Percentiles rank a stretch among this genome's conserved stretches.
Evolutionary conservation across 2,797 vertebrate species (phyloP).

Genomic region (Hippopotamyrus pictus): DNA sequence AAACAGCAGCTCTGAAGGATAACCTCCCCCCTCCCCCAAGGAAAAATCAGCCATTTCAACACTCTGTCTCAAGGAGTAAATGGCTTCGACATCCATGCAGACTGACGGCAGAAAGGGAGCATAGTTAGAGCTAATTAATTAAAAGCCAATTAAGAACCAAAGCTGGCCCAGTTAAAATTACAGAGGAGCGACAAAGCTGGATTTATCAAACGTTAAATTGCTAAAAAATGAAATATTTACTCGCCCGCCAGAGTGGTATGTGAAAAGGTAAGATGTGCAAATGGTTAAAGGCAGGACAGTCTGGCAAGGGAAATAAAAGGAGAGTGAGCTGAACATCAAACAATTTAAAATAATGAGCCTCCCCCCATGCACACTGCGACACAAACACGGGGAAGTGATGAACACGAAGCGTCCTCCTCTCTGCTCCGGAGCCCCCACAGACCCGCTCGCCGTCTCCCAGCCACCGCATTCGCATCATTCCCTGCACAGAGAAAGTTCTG

Average conservation of each 20-base stretch:
- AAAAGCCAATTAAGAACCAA: conserved; percentile 5
- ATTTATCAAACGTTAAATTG: not conserved
- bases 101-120: not conserved
- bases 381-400: not conserved
- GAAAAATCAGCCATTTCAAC: not conserved
- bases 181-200: not conserved
- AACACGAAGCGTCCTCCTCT: not conserved
- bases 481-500: not conserved
- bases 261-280: not conserved
- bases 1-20: not conserved
- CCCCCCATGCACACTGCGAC: not conserved
- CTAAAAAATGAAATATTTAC: conserved; percentile 2
- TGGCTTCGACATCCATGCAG: not conserved
- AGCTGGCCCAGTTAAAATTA: not conserved
- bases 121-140: not conserved
- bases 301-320: not conserved
- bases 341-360: not conserved
- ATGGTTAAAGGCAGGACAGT: not conserved
- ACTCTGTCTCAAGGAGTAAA: not conserved
- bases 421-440: conserved; percentile 9
- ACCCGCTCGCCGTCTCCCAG: not conserved
- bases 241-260: not conserved
- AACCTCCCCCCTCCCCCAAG: not conserved
- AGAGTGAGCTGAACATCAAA: not conserved
- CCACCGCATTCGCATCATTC: not conserved